These are phyloP conservation scores for Cariama cristata DNA, from an alignment of 2,113 vertebrate genomes.

Conservation along the genomic window DNA sequence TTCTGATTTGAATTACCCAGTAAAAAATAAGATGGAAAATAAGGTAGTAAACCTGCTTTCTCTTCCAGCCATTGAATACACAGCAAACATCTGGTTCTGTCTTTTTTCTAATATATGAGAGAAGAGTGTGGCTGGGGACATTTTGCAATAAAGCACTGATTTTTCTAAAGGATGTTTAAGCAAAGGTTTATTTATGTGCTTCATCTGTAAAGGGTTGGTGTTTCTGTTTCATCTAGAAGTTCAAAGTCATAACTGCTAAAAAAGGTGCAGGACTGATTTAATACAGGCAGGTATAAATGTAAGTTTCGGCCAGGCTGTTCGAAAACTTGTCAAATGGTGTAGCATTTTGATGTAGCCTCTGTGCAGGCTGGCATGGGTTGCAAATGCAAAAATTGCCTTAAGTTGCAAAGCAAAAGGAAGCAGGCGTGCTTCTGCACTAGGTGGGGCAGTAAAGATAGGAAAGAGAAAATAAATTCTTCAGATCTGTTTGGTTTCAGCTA, in stretches of 20 bases:
- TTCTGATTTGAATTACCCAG: neutral
- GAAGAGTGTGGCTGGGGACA: neutral
- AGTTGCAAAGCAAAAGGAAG: neutral
- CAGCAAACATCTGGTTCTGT: neutral
- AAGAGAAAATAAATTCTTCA: neutral
- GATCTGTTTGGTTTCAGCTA: neutral
- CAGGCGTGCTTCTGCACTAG: neutral
- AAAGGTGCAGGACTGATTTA: neutral
- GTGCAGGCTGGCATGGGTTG: neutral
- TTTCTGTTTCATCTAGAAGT: neutral
- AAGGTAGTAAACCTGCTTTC: neutral
- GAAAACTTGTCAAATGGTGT: neutral
- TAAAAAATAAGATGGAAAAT: constrained; percentile 3
- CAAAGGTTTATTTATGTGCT: neutral
- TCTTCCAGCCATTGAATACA: neutral
- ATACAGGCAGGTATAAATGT: neutral
- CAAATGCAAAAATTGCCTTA: neutral
- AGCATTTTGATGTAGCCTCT: neutral
- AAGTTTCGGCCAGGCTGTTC: accelerated
- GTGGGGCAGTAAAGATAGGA: neutral
- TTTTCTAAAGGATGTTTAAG: neutral
- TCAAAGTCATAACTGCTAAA: neutral
- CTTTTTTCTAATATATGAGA: neutral
- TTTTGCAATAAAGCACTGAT: neutral
- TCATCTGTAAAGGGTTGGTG: neutral